phyloP scores from a whole-genome alignment of 2,113 vertebrate species.

The Clarias gariepinus region DNA sequence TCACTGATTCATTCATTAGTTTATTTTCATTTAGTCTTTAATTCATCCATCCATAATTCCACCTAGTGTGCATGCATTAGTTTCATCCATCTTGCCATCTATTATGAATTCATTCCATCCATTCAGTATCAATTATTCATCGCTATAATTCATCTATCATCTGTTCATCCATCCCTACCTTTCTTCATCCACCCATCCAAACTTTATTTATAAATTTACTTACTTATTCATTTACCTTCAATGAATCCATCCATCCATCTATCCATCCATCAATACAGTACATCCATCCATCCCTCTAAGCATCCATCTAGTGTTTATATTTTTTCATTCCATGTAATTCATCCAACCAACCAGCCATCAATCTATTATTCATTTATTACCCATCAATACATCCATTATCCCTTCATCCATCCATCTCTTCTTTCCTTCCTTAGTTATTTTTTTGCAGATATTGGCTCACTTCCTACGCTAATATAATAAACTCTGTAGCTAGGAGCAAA shows the following conservation, averaged over 20 bases:
- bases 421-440: neutral
- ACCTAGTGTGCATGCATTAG: too few species aligned
- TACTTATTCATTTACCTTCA: neutral
- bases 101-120: neutral
- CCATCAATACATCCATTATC: neutral
- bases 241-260: neutral
- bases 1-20: neutral
- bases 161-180: slow-evolving; percentile 4
- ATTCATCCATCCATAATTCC: neutral
- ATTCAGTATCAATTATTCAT: too few species aligned
- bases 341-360: neutral
- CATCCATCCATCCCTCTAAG: neutral
- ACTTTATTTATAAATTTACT: neutral
- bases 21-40: neutral
- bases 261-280: neutral
- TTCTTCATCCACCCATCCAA: neutral
- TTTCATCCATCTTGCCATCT: neutral
- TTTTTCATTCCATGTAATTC: neutral
- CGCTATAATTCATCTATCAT: neutral
- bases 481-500: neutral
- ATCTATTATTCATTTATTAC: neutral
- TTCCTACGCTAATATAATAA: neutral
- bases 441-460: neutral
- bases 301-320: neutral
- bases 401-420: neutral